Base-by-base conservation (phyloP, 1,140 invertebrate genomes). In the Drosophila cardini region DNA sequence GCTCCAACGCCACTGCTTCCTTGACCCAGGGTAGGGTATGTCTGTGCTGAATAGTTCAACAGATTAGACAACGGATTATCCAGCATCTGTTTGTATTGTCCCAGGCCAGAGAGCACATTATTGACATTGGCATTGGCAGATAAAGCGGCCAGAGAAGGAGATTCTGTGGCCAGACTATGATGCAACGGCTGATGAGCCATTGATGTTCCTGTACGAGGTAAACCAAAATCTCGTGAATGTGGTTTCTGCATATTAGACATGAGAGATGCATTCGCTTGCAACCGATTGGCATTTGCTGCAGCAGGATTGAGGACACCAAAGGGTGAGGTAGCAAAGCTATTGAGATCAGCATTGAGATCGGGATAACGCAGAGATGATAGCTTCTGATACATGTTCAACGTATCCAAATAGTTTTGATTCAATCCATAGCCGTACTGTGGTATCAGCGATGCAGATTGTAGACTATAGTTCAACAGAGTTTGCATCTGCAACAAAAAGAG, bases 361-460 rank as follows among this genome's bases (percentile, higher is more conserved):
- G 74, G 45, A 36, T 69, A 80, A 42, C 70, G 69, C 40, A 80
- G 4, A 4, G 72, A 16, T 4, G 72, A 52, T 62, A 56, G 72
- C 16, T 78, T 77, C 70, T 77, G 77, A 58, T 76, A 79, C 53
- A 76, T 42, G 36, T 63, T 72, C 18, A 79, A 68, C 3, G 69
- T 67, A 26, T 85, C 79, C 34, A 85, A 48, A 68, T 82, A 85
- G 42, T 52, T 76, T 55, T 69, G 79, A 72, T 60, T 74, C 26
- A 70, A 55, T 4, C 55, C 65, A 13, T 77, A 80, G 50, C 58
- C 72, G 15, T 77, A 77, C 7, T 53, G 69, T 43, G 63, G 77
- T 11, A 80, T 68, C 2, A 80, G 9, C 4, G 74, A 57, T 0
- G 74, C 64, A 4, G 74, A 72, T 57, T 80, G 77, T 1, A 76